phyloP scores from a whole-genome alignment of 2,113 vertebrate genomes.

The Mobula hypostoma region DNA sequence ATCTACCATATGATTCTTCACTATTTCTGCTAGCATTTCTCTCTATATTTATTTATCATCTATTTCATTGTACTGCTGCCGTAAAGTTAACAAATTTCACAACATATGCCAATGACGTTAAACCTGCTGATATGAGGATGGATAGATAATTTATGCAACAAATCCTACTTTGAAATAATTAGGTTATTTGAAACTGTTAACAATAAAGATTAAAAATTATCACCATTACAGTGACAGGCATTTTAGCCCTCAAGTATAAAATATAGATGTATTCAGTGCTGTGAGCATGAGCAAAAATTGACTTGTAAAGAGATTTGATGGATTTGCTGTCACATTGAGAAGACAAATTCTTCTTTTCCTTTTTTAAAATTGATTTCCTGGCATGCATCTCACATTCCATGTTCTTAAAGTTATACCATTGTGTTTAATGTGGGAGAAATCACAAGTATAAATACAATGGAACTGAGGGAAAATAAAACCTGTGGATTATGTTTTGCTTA shows the following conservation, averaged over 20 bases:
- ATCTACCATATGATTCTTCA: too few species aligned
- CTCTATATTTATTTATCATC: too few species aligned
- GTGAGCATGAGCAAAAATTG: neutral
- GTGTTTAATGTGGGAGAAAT: neutral
- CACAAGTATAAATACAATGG: neutral
- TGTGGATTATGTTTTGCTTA: neutral
- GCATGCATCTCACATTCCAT: neutral
- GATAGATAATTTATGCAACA: neutral
- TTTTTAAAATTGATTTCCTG: neutral
- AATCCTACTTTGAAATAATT: neutral
- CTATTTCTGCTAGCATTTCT: too few species aligned
- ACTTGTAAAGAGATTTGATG: neutral
- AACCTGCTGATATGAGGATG: neutral
- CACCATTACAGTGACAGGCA: neutral
- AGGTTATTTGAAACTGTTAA: neutral
- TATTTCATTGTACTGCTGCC: too few species aligned
- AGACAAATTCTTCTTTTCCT: neutral
- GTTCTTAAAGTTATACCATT: neutral
- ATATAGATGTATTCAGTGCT: neutral
- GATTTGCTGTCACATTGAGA: neutral
- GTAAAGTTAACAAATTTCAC: too few species aligned
- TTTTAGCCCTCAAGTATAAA: neutral
- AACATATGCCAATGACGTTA: too few species aligned
- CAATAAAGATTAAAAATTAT: neutral
- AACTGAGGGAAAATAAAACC: neutral